phyloP scores from a whole-genome alignment of 1,140 invertebrate genomes.

The Carcinoscorpius rotundicauda region DNA sequence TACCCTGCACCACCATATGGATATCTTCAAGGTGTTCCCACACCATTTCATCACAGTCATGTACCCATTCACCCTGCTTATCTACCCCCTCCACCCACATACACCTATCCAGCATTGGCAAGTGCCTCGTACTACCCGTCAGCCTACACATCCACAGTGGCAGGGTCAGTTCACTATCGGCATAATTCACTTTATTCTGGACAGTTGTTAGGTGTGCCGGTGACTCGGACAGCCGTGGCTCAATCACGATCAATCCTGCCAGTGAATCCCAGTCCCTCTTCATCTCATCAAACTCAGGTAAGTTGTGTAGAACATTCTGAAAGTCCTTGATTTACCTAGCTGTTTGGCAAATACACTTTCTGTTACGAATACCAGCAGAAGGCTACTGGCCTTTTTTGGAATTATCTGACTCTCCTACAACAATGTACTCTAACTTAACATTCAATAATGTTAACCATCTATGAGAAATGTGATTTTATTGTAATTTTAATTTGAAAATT shows the following conservation, averaged over 20 bases:
- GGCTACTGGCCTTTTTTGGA: too few species aligned
- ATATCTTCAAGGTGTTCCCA: neutral
- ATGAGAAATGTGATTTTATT: too few species aligned
- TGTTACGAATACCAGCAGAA: too few species aligned
- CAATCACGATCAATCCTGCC: conserved; percentile 16
- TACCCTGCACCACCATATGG: conserved; percentile 18
- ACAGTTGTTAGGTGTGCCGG: conserved; percentile 24
- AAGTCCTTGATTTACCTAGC: too few species aligned
- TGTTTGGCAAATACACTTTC: too few species aligned
- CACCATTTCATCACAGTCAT: conserved; percentile 19
- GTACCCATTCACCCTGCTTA: conserved; percentile 21
- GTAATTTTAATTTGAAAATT: too few species aligned
- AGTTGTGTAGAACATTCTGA: neutral
- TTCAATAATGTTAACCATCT: too few species aligned
- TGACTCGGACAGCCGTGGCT: conserved; percentile 11
- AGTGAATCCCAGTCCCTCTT: conserved; percentile 11
- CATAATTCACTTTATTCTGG: conserved; percentile 25
- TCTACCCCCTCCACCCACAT: conserved; percentile 12
- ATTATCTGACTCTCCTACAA: too few species aligned
- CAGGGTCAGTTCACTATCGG: conserved; percentile 17
- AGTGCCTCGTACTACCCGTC: conserved; percentile 16
- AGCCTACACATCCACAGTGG: conserved; percentile 9
- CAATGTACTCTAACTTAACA: too few species aligned
- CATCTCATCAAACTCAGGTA: conserved; percentile 20
- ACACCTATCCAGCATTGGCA: conserved; percentile 14